Conservation (phyloP, 2,113 vertebrate genomes). For the Chionodraco myersi region DNA sequence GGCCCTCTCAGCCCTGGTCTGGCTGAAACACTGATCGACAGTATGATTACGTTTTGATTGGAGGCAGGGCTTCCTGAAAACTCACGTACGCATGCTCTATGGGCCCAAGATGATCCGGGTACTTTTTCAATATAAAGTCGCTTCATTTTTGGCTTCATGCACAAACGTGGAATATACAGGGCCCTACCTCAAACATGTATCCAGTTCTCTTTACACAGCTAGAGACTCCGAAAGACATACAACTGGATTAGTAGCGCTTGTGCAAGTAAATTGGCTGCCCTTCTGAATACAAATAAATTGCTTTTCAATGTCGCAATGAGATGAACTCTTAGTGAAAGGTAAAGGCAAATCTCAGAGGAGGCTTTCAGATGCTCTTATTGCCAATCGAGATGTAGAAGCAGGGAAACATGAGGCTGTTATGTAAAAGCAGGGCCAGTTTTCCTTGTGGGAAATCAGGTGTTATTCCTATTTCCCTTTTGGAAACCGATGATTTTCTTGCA, state of each 20-base stretch:
- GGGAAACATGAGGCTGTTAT: not conserved
- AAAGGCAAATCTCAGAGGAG: not conserved
- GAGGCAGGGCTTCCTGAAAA: no score
- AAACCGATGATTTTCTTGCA: constrained; percentile 28
- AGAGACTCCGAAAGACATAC: not conserved
- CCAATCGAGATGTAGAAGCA: not conserved
- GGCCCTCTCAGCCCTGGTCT: no score
- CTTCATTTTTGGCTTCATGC: no score
- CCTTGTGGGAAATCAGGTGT: not conserved
- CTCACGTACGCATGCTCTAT: no score
- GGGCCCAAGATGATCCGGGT: no score
- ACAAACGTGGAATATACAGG: no score
- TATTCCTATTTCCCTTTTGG: constrained; percentile 9
- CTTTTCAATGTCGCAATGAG: not conserved
- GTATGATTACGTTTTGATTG: no score
- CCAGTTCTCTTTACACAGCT: no score
- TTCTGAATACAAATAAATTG: not conserved
- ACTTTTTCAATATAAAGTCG: no score
- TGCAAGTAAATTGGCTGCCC: not conserved
- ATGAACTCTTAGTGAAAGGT: not conserved
- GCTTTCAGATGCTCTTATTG: not conserved
- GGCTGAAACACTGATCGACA: no score
- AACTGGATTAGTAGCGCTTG: not conserved
- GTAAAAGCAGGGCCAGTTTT: not conserved
- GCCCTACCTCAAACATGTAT: no score